A percentile compares a stretch with the other conserved stretches of the same genome.
These are phyloP conservation scores for Syngnathoides biaculeatus DNA, from an alignment of 2,113 vertebrate genomes.

Conservation along the genomic window DNA sequence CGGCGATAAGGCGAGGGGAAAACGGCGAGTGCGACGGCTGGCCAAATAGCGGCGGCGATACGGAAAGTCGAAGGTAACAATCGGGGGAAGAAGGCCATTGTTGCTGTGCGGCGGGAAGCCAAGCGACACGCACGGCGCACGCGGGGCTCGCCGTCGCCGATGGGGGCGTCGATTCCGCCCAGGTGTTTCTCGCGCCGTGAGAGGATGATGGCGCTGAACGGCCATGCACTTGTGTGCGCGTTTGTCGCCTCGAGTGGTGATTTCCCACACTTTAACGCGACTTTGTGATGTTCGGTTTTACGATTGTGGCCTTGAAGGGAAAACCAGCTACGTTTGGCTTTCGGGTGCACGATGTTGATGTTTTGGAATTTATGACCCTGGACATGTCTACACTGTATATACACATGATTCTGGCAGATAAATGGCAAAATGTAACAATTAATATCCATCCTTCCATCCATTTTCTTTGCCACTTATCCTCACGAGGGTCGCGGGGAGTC, in stretches of 20 bases:
- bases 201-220: background rate
- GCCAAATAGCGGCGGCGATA: slow-evolving; percentile 59
- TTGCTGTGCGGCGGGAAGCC: slow-evolving; percentile 59
- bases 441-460: too few relatives aligned
- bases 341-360: slow-evolving; percentile 13
- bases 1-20: slow-evolving; percentile 64
- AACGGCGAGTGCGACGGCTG: slow-evolving; percentile 54
- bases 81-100: slow-evolving; percentile 74
- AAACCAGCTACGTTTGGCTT: slow-evolving; percentile 32
- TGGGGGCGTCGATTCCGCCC: slow-evolving; percentile 23
- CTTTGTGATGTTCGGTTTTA: slow-evolving; percentile 39
- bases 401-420: too few relatives aligned
- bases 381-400: too few relatives aligned
- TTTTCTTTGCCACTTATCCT: too few relatives aligned
- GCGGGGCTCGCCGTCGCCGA: slow-evolving; percentile 46
- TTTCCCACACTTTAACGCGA: slow-evolving; percentile 30
- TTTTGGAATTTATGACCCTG: too few relatives aligned
- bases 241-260: slow-evolving; percentile 35
- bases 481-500: too few relatives aligned
- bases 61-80: slow-evolving; percentile 56
- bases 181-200: slow-evolving; percentile 30
- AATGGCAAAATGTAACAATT: too few relatives aligned
- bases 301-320: slow-evolving; percentile 45
- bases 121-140: background rate
- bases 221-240: slow-evolving; percentile 3